phyloP scores from a whole-genome alignment of 2,888 invertebrate species.

The Scaptomyza reducta region DNA sequence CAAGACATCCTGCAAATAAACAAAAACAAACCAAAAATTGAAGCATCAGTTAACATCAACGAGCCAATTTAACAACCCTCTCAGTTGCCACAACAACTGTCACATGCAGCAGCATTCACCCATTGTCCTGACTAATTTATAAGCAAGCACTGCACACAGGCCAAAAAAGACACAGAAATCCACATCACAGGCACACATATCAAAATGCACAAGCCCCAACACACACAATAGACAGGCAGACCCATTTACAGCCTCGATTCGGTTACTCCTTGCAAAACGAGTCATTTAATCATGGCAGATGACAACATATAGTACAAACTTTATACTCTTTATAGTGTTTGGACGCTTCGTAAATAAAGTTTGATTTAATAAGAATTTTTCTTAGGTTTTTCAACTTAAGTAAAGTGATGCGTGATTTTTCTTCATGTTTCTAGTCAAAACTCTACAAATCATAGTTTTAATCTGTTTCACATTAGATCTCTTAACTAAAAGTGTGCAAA shows the following conservation, averaged over 20 bases:
- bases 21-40: conserved; percentile 12
- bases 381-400: no score
- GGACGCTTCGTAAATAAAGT: background rate
- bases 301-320: background rate
- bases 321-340: background rate
- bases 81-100: conserved; percentile 28
- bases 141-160: conserved; percentile 33
- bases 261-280: conserved; percentile 4
- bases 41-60: conserved; percentile 24
- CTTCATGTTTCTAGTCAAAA: no score
- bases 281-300: background rate
- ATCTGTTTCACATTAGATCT: no score
- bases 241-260: conserved; percentile 27
- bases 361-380: no score
- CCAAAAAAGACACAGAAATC: conserved; percentile 5
- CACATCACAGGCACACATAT: conserved; percentile 4
- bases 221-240: background rate
- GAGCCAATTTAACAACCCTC: conserved; percentile 12
- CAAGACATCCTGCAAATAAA: conserved; percentile 96
- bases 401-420: no score
- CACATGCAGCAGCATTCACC: conserved; percentile 29
- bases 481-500: no score
- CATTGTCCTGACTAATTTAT: conserved; percentile 64
- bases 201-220: background rate
- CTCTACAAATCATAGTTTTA: no score